Evolutionary conservation across 1,140 invertebrate genomes (phyloP), one percentile per base, ranked within the genome.

Genomic region (Drosophila pandora): DNA sequence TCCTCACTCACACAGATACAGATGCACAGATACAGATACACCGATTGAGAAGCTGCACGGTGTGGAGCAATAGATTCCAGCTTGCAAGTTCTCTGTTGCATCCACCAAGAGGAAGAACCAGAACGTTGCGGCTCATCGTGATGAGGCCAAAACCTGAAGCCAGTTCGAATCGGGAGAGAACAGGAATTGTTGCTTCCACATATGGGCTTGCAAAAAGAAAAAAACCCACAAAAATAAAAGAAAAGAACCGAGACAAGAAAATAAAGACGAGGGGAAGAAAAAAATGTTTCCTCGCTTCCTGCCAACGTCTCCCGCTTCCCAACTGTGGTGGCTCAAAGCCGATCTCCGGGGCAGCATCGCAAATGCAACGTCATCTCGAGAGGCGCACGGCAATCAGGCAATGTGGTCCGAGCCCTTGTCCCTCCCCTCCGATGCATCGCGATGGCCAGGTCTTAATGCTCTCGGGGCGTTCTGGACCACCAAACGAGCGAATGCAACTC

Each of bases 341-440:
- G 65, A 68, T 56, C 65, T 49, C 57, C 10, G 23, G 53, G 56
- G 32, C 61, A 58, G 58, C 79, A 71, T 50, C 49, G 50, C 82
- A 87, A 88, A 79, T 87, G 83, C 83, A 88, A 73, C 84, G 83
- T 88, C 83, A 88, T 88, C 71, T 68, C 43, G 55, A 64, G 64
- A 79, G 82, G 78, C 83, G 82, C 83, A 84, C 82, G 82, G 82
- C 82, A 85, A 85, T 85, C 82, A 87, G 87, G 82, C 64, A 74
- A 81, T 87, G 74, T 78, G 83, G 65, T 85, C 81, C 55, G 55
- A 59, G 39, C 71, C 62, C 63, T 58, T 45, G 23, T 39, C 49
- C 22, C 17, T 41, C 17, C 10, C 39, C 39, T 23, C 32, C 32
- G 13, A 55, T n/a, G n/a, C n/a, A n/a, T n/a, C n/a, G n/a, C n/a